Evolutionary conservation across 2,888 invertebrate species (phyloP), one percentile per base, ranked within the genome.

Genomic region (Callinectes sapidus): DNA sequence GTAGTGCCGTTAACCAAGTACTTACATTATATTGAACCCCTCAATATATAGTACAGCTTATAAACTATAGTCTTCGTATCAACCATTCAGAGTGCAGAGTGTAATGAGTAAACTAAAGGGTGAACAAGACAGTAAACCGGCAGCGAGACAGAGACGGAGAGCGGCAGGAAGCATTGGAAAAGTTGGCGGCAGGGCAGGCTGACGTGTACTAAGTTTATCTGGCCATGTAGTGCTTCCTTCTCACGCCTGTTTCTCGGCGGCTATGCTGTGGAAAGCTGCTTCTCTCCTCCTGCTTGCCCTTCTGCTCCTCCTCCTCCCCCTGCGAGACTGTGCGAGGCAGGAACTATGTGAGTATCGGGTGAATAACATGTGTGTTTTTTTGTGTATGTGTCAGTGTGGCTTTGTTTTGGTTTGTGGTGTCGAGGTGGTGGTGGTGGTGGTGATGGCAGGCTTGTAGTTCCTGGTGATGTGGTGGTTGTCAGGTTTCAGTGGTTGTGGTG

Each of bases 191-290:
- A 2, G 2, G n/a, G 10, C 8, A 10, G 71, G 81, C 6, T 81
- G 81, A 81, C 35, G 35, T 81, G 81, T 81, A 35, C 5, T 35
- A n/a, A 28, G 28, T n/a, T 35, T 81, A 81, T 71, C 71, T 28
- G 32, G 81, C 35, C 81, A 81, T 81, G 81, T 35, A 35, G 81
- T 81, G 35, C 35, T 32, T 81, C 35, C 35, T 81, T 81, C 81
- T 14, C 35, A 16, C 35, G 81, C 16, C 81, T 81, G 35, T 81
- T n/a, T 81, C 32, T 18, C 81, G 18, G 81, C 18, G 35, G 35
- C 81, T 81, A 81, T 81, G 81, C 81, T 81, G 81, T 81, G 81
- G 13, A 81, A 81, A 18, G 81, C 81, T 35, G 18, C 35, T 35
- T 35, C 35, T 35, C 81, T 81, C 35, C 81, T 81, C 81, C 81